Conservation (phyloP, 35 echinoderm and acorn worm genomes). For the Holothuria glaberrima region DNA sequence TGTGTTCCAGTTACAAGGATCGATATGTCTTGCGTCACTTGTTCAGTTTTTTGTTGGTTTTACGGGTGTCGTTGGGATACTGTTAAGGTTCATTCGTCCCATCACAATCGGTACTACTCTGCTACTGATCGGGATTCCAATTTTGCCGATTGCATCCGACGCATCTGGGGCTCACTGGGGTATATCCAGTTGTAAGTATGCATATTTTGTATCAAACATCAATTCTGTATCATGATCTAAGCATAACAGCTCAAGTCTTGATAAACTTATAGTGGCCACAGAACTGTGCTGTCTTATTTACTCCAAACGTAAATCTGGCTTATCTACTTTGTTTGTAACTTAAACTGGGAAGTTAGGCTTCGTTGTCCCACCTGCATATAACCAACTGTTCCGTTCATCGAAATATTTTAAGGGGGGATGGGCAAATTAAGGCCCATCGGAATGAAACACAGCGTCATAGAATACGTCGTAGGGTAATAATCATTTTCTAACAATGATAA, state of each 20-base stretch:
- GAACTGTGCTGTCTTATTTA: neutral
- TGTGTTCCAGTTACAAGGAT: slow-evolving; percentile 36
- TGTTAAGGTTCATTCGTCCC: slow-evolving; percentile 43
- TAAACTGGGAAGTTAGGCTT: neutral
- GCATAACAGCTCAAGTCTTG: neutral
- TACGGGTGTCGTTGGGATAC: slow-evolving; percentile 32
- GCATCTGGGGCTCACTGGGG: slow-evolving; percentile 2
- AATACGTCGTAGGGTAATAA: neutral
- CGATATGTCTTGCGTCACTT: neutral
- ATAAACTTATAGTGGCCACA: neutral
- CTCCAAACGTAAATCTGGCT: neutral
- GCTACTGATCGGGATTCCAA: neutral
- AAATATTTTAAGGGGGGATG: neutral
- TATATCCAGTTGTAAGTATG: neutral
- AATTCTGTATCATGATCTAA: too few species aligned
- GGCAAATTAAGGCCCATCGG: neutral
- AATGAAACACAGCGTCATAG: neutral
- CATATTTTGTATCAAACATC: too few species aligned
- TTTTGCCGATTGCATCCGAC: slow-evolving; percentile 12
- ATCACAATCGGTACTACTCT: slow-evolving; percentile 33
- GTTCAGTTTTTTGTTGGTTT: slow-evolving; percentile 2
- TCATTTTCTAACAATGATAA: neutral
- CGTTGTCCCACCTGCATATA: neutral
- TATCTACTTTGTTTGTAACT: neutral
- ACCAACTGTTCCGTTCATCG: too few species aligned